These are phyloP conservation scores for Magallana nippona DNA, from an alignment of 2,888 invertebrate species.

Conservation along the genomic window DNA sequence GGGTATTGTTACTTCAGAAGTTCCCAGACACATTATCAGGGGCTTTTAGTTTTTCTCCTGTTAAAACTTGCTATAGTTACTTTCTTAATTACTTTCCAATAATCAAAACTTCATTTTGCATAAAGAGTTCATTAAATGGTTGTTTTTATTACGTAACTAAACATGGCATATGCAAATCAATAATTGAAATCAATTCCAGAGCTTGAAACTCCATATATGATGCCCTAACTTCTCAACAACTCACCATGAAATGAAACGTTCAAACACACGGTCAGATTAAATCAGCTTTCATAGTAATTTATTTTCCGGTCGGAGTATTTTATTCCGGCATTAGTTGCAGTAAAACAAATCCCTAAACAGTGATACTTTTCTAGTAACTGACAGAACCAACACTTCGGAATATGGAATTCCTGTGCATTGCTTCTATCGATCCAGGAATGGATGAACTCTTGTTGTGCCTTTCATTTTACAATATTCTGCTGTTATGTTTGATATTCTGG, in stretches of 20 bases:
- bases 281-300: constrained; percentile 15
- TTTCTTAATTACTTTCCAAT: background rate
- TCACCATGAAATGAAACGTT: background rate
- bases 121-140: background rate
- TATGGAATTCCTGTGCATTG: constrained; percentile 19
- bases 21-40: too few species aligned
- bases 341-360: background rate
- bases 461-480: background rate
- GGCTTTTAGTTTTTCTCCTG: too few species aligned
- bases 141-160: background rate
- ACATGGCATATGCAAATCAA: background rate
- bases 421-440: background rate
- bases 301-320: constrained; percentile 5
- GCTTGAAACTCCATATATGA: background rate
- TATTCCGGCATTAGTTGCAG: constrained; percentile 31
- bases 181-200: background rate
- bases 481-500: background rate
- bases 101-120: background rate
- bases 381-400: constrained; percentile 11
- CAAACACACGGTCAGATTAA: constrained; percentile 10
- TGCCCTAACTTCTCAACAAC: background rate
- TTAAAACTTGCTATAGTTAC: background rate
- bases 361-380: background rate
- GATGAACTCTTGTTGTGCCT: background rate
- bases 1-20: too few species aligned